phyloP scores from a whole-genome alignment of 2,888 invertebrate genomes.

The Gari tellinella region DNA sequence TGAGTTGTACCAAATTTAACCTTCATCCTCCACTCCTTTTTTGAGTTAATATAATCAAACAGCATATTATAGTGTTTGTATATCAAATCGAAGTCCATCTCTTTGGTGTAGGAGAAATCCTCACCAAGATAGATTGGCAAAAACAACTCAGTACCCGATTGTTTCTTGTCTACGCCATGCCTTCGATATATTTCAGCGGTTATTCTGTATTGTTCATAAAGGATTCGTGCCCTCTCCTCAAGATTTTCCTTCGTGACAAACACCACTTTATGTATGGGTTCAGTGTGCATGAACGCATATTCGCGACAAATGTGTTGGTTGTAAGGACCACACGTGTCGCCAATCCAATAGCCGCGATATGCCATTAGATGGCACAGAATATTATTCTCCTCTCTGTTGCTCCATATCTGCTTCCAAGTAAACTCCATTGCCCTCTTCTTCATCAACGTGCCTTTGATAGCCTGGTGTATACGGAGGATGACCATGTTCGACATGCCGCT shows the following conservation, averaged over 20 bases:
- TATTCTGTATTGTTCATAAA: constrained; percentile 94
- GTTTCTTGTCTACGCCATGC: constrained; percentile 8
- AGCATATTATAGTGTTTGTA: constrained; percentile 95
- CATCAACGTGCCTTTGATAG: constrained; percentile 93
- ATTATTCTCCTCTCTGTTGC: constrained; percentile 82
- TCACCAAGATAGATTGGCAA: constrained; percentile 97
- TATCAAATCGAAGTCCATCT: constrained; percentile 96
- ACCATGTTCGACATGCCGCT: constrained; percentile 82
- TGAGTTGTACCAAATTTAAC: constrained; percentile 92
- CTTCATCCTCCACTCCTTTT: constrained; percentile 87
- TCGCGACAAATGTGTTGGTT: constrained; percentile 89
- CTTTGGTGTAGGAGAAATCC: constrained; percentile 96
- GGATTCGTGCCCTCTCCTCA: constrained; percentile 91
- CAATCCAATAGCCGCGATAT: constrained; percentile 98
- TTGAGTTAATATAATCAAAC: constrained; percentile 94
- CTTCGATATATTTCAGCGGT: constrained; percentile 92
- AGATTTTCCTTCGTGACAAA: constrained; percentile 94
- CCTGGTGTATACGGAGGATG: constrained; percentile 87
- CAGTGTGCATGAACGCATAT: constrained; percentile 89
- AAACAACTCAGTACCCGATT: constrained; percentile 10
- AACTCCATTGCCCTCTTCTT: constrained; percentile 94
- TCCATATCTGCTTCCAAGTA: constrained; percentile 93
- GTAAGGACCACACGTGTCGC: constrained; percentile 95
- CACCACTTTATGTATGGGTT: constrained; percentile 88
- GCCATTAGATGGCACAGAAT: constrained; percentile 97